A percentile compares a stretch with the other conserved stretches of the same genome.
Evolutionary conservation across 35 echinoderm and acorn worm species (phyloP).

Genomic region (Lytechinus variegatus): DNA sequence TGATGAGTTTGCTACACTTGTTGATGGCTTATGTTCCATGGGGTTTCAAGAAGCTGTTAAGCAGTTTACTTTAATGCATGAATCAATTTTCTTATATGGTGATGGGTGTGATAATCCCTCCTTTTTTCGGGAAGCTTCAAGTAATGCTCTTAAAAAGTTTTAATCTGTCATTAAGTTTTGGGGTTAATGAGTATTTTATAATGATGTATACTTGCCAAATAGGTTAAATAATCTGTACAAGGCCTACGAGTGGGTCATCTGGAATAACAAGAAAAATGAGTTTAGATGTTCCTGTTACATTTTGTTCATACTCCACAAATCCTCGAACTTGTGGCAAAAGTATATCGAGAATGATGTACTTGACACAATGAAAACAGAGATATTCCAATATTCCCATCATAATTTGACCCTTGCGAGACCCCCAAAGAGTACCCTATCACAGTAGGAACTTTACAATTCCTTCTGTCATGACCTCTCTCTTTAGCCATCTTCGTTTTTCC

Average conservation of each 20-base stretch:
- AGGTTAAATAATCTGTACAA: neutral
- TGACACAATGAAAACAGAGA: neutral
- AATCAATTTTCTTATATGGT: neutral
- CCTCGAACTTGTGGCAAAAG: neutral
- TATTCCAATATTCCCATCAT: neutral
- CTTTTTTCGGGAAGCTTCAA: neutral
- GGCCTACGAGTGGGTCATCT: neutral
- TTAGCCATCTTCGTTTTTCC: conserved; percentile 50
- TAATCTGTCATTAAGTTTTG: neutral
- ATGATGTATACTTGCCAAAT: neutral
- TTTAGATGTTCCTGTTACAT: neutral
- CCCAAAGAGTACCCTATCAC: neutral
- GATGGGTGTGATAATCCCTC: neutral
- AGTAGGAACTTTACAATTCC: conserved; percentile 12
- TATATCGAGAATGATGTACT: neutral
- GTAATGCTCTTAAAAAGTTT: neutral
- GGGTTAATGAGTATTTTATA: neutral
- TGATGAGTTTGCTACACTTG: neutral
- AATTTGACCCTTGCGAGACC: neutral
- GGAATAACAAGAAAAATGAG: neutral
- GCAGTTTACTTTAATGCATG: neutral
- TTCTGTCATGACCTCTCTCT: conserved; percentile 33
- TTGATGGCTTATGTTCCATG: neutral
- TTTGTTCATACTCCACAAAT: neutral
- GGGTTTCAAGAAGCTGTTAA: neutral